phyloP scores from a whole-genome alignment of 2,113 vertebrate genomes.

The Calidris pugnax region DNA sequence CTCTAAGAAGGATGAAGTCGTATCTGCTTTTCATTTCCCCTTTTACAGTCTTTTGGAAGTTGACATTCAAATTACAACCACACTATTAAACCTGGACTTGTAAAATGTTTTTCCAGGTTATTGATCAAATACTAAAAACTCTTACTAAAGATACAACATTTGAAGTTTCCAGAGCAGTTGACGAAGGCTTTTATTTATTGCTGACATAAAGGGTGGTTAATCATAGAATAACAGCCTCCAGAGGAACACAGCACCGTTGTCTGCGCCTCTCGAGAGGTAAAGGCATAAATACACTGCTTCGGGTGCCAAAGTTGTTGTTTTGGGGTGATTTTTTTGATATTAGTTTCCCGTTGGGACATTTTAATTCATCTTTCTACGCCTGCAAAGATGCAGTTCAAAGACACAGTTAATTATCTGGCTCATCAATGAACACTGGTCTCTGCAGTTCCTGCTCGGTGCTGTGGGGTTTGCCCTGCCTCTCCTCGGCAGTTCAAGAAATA shows the following conservation, averaged over 20 bases:
- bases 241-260: not conserved
- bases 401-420: not conserved
- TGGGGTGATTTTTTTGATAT: not conserved
- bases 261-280: not conserved
- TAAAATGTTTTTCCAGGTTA: not conserved
- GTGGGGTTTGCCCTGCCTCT: not conserved
- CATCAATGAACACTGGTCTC: rapidly evolving
- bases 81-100: not conserved
- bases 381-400: not conserved
- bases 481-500: not conserved
- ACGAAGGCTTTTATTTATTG: not conserved
- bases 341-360: not conserved
- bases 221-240: not conserved
- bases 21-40: not conserved
- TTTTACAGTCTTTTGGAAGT: not conserved
- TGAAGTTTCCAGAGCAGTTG: not conserved
- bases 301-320: not conserved
- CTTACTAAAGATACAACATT: not conserved
- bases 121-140: not conserved
- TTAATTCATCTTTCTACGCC: not conserved
- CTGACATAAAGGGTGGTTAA: not conserved
- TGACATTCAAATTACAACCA: not conserved
- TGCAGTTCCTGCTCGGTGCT: not conserved
- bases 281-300: not conserved
- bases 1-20: not conserved